Base-by-base conservation (phyloP, 2,113 vertebrate species). In the Butorides virescens region DNA sequence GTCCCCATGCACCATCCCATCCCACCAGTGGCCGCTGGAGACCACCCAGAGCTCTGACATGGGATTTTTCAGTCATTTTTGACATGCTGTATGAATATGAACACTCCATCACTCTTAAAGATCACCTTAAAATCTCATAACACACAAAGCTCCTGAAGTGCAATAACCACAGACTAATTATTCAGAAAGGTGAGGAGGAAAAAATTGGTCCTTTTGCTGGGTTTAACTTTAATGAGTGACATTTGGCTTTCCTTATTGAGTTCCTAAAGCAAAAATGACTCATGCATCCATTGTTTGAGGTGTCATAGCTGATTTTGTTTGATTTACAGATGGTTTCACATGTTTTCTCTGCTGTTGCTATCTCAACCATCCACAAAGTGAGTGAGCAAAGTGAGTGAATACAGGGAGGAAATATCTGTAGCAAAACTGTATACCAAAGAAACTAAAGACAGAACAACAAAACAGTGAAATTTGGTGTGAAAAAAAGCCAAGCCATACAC, bases 251-350 rank as follows among this genome's bases (percentile, higher is more conserved):
- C 27, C 37, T 79, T 34, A 1, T 12, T 2, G 11, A 23, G 26
- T 55, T 63, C 26, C 58, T 34, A 77, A 67, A 73, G n/a, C 11
- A 58, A 30, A 80, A 72, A 13, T 37, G 6, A 83, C 49, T 86
- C 58, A 37, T 0, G 1, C 0, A 0, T 18, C 13, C 39, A 30
- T 89, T 30, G 2, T 5, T 30, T 5, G 1, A 62, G 47, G 19
- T 50, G 42, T 47, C 37, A 34, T 1, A 5, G 7, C 23, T 65
- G 53, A 25, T 39, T 66, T 66, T 42, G 6, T 36, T 65, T 4
- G 0, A 42, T 68, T 77, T 58, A 47, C 13, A 77, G 27, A 26
- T 49, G 34, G 4, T 77, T 91, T 10, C 78, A 12, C 9, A 27
- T 4, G 12, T 49, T 94, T 67, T 32, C 21, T 80, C 37, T 70